These are phyloP conservation scores for Ranitomeya imitator DNA, from an alignment of 2,113 vertebrate species.

Conservation along the genomic window DNA sequence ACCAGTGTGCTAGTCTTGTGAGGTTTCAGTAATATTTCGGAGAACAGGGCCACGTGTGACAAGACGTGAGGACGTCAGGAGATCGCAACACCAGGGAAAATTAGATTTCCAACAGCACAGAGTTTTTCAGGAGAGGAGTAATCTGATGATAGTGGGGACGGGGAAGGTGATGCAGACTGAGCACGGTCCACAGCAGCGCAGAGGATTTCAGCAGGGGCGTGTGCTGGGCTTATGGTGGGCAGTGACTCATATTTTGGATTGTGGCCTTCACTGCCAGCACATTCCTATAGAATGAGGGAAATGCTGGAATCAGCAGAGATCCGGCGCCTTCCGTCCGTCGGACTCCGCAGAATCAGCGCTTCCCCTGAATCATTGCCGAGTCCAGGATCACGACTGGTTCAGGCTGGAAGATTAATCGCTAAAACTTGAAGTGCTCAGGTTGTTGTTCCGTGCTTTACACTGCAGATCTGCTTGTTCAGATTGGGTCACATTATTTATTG, in stretches of 20 bases:
- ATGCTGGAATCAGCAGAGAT: neutral
- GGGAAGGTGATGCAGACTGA: too few relatives aligned
- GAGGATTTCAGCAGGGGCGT: neutral
- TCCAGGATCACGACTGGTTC: neutral
- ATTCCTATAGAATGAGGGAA: neutral
- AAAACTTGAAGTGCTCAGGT: neutral
- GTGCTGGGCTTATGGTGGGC: neutral
- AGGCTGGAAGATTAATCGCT: neutral
- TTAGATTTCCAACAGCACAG: neutral
- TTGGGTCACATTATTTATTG: too few relatives aligned
- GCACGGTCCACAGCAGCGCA: neutral
- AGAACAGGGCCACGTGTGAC: neutral
- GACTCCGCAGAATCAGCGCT: neutral
- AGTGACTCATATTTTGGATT: neutral
- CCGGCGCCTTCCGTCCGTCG: neutral
- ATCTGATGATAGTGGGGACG: too few relatives aligned
- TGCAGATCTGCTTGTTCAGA: neutral
- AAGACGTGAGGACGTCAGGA: neutral
- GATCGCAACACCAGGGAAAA: neutral
- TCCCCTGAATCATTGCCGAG: neutral
- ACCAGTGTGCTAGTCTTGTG: neutral
- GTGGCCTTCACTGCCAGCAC: neutral
- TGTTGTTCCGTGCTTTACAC: neutral
- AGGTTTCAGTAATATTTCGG: too few relatives aligned
- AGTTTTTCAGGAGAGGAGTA: neutral